A percentile compares a stretch with the other conserved stretches of the same genome.
Conservation (phyloP, 1,140 invertebrate genomes). For the Polypedilum pembai region DNA sequence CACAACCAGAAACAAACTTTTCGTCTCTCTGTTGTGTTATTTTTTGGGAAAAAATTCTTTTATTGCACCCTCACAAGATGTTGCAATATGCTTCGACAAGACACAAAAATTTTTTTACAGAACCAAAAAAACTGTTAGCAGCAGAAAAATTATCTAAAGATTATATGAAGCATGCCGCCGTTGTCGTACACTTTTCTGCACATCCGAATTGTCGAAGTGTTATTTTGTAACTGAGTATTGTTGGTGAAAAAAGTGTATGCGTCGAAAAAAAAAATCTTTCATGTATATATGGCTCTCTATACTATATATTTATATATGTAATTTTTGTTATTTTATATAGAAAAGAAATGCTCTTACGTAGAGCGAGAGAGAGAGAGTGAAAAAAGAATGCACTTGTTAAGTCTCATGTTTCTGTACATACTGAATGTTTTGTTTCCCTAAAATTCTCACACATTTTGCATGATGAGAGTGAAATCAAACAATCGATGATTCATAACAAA, state of each 20-base stretch:
- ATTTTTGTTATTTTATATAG: not conserved
- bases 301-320: not conserved
- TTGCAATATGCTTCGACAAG: too few relatives aligned
- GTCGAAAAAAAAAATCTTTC: slow-evolving; percentile 13
- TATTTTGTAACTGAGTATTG: slow-evolving; percentile 18
- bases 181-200: not conserved
- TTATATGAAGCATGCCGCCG: not conserved
- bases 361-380: not conserved
- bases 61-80: too few relatives aligned
- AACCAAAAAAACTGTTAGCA: not conserved
- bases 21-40: too few relatives aligned
- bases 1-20: too few relatives aligned
- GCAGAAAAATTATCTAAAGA: slow-evolving; percentile 19
- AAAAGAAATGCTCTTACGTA: not conserved
- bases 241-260: not conserved
- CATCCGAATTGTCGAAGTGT: slow-evolving; percentile 3
- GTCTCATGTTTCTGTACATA: slow-evolving; percentile 8
- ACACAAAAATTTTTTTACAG: too few relatives aligned
- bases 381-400: slow-evolving; percentile 16
- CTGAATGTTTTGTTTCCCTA: not conserved
- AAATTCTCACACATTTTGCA: not conserved
- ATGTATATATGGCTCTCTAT: not conserved
- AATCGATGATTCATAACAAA: not conserved
- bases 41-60: too few relatives aligned
- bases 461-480: not conserved